A percentile compares a stretch with the other conserved stretches of the same genome.
phyloP scores from a whole-genome alignment of 2,888 invertebrate species.

The Lypha dubia region DNA sequence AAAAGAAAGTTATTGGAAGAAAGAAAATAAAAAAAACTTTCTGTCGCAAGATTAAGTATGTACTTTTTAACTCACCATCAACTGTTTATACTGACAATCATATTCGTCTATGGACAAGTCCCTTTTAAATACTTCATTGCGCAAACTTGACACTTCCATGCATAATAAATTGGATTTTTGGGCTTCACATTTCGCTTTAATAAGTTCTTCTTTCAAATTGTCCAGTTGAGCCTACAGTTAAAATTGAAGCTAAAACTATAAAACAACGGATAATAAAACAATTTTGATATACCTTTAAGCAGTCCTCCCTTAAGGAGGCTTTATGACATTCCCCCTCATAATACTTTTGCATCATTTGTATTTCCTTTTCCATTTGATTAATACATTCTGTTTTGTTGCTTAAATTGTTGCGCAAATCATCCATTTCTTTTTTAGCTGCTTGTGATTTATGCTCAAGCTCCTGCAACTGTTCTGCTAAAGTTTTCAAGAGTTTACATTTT shows the following conservation, averaged over 20 bases:
- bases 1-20: conserved; percentile 51
- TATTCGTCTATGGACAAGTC: conserved; percentile 77
- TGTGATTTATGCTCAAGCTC: conserved; percentile 73
- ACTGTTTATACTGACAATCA: conserved; percentile 77
- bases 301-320: conserved; percentile 74
- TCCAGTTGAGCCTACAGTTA: conserved; percentile 71
- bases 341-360: conserved; percentile 77
- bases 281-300: conserved; percentile 71
- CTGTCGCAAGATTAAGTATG: background rate
- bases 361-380: conserved; percentile 75
- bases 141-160: conserved; percentile 76
- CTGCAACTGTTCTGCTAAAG: conserved; percentile 71
- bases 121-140: conserved; percentile 76
- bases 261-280: background rate
- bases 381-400: conserved; percentile 74
- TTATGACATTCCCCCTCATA: conserved; percentile 76
- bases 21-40: conserved; percentile 15
- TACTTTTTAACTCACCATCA: conserved; percentile 76
- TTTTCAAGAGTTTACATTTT: conserved; percentile 73
- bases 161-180: conserved; percentile 74
- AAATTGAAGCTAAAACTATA: background rate
- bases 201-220: conserved; percentile 75
- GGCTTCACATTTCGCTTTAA: conserved; percentile 71
- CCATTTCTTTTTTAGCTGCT: conserved; percentile 69
- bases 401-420: conserved; percentile 71